Percentiles rank a stretch among this genome's conserved stretches.
phyloP scores from a whole-genome alignment of 2,888 invertebrate genomes.

The Lutraria lutraria region DNA sequence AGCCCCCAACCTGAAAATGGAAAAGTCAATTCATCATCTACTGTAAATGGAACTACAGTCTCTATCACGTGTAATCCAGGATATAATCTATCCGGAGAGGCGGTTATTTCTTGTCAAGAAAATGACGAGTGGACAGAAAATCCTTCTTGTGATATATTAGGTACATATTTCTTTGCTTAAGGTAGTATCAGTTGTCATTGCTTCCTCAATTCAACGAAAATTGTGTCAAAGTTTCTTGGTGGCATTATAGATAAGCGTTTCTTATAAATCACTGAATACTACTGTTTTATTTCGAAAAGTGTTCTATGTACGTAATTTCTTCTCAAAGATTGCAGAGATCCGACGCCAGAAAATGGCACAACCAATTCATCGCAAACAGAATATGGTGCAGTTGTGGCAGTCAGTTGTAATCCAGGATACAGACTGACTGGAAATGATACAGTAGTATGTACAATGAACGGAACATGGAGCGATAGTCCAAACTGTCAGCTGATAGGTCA shows the following conservation, averaged over 20 bases:
- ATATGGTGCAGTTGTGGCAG: conserved; percentile 4
- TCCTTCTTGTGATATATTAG: conserved; percentile 24
- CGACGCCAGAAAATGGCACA: conserved; percentile 19
- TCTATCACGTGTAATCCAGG: conserved; percentile 14
- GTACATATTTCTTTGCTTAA: neutral
- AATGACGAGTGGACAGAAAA: conserved; percentile 32
- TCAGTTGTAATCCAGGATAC: conserved; percentile 27
- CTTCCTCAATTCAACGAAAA: too few species aligned
- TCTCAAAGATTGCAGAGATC: conserved; percentile 40
- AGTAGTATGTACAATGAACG: conserved; percentile 16
- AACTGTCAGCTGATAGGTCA: conserved; percentile 39
- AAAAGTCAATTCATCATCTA: neutral
- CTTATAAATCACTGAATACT: too few species aligned
- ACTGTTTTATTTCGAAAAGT: too few species aligned
- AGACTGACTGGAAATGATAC: conserved; percentile 18
- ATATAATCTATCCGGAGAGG: conserved; percentile 29
- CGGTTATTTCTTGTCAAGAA: conserved; percentile 28
- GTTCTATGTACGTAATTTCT: too few species aligned
- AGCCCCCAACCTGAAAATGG: conserved; percentile 23
- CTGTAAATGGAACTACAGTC: neutral
- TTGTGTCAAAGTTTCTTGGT: too few species aligned
- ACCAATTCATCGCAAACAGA: neutral
- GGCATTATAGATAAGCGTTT: too few species aligned
- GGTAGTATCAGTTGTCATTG: too few species aligned
- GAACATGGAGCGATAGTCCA: conserved; percentile 24